phyloP scores from a whole-genome alignment of 2,797 vertebrate species.

The Antennarius maculatus region DNA sequence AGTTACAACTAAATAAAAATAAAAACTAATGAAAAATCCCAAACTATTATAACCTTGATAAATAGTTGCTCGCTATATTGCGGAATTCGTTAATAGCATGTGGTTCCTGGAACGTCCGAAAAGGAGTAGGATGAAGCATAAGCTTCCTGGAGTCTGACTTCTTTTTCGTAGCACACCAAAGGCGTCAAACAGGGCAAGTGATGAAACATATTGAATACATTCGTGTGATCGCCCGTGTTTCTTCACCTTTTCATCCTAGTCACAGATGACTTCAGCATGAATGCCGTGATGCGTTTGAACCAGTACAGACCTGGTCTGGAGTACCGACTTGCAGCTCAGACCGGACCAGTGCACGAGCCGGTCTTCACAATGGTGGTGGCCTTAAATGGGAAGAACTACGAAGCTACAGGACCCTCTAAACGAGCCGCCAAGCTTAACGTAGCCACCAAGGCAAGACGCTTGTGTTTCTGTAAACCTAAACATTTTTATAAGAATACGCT shows the following conservation, averaged over 20 bases:
- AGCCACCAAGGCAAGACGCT: slow-evolving; percentile 86
- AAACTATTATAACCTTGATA: no score
- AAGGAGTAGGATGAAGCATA: no score
- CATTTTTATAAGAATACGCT: no score
- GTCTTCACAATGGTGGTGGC: slow-evolving; percentile 97
- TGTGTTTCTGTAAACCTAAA: background rate
- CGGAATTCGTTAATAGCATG: no score
- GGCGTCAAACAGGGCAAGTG: no score
- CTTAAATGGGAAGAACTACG: slow-evolving; percentile 88
- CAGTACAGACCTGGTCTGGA: slow-evolving; percentile 92
- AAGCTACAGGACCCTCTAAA: slow-evolving; percentile 92
- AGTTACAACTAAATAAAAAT: no score
- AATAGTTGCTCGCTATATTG: no score
- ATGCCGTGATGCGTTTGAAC: slow-evolving; percentile 96
- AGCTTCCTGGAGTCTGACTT: no score
- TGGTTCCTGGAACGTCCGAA: no score
- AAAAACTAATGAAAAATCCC: no score
- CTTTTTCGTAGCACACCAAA: no score
- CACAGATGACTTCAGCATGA: slow-evolving; percentile 91
- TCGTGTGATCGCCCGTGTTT: background rate
- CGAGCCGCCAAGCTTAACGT: slow-evolving; percentile 93
- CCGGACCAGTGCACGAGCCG: slow-evolving; percentile 93
- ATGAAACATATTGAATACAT: background rate
- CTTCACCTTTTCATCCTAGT: slow-evolving; percentile 4
- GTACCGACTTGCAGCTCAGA: slow-evolving; percentile 92